Conservation (phyloP, 2,797 vertebrate genomes). For the Miichthys miiuy region DNA sequence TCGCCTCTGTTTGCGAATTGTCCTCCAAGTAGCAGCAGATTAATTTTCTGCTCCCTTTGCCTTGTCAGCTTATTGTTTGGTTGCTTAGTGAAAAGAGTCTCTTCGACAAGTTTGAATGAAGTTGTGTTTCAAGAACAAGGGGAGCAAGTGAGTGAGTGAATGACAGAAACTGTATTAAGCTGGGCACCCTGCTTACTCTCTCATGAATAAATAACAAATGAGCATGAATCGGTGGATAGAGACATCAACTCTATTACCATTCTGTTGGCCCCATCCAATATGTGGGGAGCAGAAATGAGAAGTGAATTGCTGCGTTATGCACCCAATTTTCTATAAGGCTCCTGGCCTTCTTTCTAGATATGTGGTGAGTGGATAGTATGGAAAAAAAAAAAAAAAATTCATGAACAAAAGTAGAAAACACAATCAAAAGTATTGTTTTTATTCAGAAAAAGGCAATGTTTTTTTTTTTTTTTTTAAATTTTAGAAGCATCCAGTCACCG, state of each 20-base stretch:
- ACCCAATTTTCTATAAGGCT: constrained; percentile 64
- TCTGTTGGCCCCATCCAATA: constrained; percentile 59
- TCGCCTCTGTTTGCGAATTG: constrained; percentile 9
- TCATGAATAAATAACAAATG: constrained; percentile 83
- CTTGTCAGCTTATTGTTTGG: constrained; percentile 47
- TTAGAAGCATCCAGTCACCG: constrained; percentile 3
- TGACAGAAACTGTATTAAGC: constrained; percentile 72
- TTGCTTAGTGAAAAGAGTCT: constrained; percentile 25
- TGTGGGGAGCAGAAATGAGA: constrained; percentile 70
- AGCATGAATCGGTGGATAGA: constrained; percentile 68
- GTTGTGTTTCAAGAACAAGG: constrained; percentile 48
- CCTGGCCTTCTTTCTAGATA: constrained; percentile 51
- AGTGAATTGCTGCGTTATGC: constrained; percentile 73
- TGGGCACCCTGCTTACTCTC: constrained; percentile 70
- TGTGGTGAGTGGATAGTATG: constrained; percentile 55
- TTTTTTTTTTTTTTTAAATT: constrained; percentile 6
- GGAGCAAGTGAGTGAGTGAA: constrained; percentile 49
- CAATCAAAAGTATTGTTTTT: constrained; percentile 8
- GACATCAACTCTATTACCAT: constrained; percentile 77
- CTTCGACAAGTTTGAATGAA: constrained; percentile 45
- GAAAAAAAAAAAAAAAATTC: too few relatives aligned
- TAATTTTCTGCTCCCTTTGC: constrained; percentile 13
- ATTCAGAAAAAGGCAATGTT: neutral
- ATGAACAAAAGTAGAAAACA: constrained; percentile 44
- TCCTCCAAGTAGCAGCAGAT: constrained; percentile 22